Base-by-base conservation (phyloP, 1,140 invertebrate genomes). In the Plutomurus gul region DNA sequence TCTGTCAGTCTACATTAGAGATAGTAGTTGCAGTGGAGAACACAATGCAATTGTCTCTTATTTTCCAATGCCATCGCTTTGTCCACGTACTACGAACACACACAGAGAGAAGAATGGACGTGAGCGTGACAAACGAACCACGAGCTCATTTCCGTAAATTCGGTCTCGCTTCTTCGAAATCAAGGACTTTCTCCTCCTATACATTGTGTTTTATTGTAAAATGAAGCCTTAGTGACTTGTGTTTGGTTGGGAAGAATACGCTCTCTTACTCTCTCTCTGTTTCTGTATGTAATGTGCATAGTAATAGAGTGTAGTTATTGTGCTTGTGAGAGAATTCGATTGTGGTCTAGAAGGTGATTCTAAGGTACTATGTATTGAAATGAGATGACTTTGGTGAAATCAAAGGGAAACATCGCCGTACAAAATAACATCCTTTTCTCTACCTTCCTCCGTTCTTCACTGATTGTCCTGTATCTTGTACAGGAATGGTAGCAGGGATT, bases 101-200 rank as follows among this genome's bases (percentile, higher is more conserved):
- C n/a, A n/a, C n/a, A n/a, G n/a, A n/a, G n/a, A n/a, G n/a, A n/a
- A n/a, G n/a, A n/a, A n/a, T n/a, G n/a, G n/a, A 65, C 56, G 56
- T 65, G 56, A 33, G 27, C 27, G 56, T 65, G 56, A 65, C 56
- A 65, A 65, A 65, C 56, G 56, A 65, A 65, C 56, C 56, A 65
- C 10, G 16, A 65, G 56, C 56, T 65, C 56, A 65, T 65, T 65
- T 65, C 56, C 56, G 56, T 65, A 65, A 36, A 36, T 65, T 65
- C 56, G 18, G 56, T 13, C 56, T 27, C 36, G 0, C 27, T 30
- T 65, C 18, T 65, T 65, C 13, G 56, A 65, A 65, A 65, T 65
- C 56, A 65, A 65, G 56, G 30, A 30, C 30, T 65, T 65, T 30
- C 25, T 30, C 56, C 30, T 65, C 36, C 27, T 65, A n/a, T n/a